These are phyloP conservation scores for Asteroscopus sphinx DNA, from an alignment of 2,888 invertebrate genomes.

Conservation along the genomic window DNA sequence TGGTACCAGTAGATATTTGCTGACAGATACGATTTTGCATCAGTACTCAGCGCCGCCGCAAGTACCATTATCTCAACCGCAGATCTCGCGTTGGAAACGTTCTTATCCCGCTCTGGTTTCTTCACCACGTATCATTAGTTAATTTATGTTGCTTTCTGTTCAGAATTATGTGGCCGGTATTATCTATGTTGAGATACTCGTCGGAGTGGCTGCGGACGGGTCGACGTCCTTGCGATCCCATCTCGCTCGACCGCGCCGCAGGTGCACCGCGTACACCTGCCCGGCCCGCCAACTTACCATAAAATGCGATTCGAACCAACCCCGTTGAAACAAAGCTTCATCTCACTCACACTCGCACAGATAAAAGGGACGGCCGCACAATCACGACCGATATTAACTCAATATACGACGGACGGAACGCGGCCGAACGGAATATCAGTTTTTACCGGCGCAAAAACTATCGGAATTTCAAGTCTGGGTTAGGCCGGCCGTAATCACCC, in stretches of 20 bases:
- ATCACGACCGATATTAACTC: slow-evolving; percentile 88
- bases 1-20: slow-evolving; percentile 53
- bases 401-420: slow-evolving; percentile 84
- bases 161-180: slow-evolving; percentile 79
- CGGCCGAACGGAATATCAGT: slow-evolving; percentile 87
- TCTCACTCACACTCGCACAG: slow-evolving; percentile 74
- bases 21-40: slow-evolving; percentile 67
- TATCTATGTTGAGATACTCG: slow-evolving; percentile 78
- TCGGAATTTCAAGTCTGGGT: slow-evolving; percentile 86
- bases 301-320: slow-evolving; percentile 87
- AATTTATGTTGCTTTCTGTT: slow-evolving; percentile 82
- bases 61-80: slow-evolving; percentile 68
- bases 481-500: slow-evolving; percentile 83
- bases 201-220: slow-evolving; percentile 69
- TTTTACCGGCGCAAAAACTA: slow-evolving; percentile 89
- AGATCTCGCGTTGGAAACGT: slow-evolving; percentile 69
- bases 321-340: slow-evolving; percentile 79
- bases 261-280: slow-evolving; percentile 87
- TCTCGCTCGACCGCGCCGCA: slow-evolving; percentile 86
- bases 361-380: slow-evolving; percentile 76
- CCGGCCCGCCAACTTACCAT: slow-evolving; percentile 87
- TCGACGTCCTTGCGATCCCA: slow-evolving; percentile 86
- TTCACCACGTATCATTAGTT: slow-evolving; percentile 80
- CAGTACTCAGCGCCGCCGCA: slow-evolving; percentile 62
- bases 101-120: slow-evolving; percentile 71